Percentiles rank a stretch among this genome's conserved stretches.
These are phyloP conservation scores for Priocnemis perturbator DNA, from an alignment of 2,888 invertebrate species.

Conservation along the genomic window DNA sequence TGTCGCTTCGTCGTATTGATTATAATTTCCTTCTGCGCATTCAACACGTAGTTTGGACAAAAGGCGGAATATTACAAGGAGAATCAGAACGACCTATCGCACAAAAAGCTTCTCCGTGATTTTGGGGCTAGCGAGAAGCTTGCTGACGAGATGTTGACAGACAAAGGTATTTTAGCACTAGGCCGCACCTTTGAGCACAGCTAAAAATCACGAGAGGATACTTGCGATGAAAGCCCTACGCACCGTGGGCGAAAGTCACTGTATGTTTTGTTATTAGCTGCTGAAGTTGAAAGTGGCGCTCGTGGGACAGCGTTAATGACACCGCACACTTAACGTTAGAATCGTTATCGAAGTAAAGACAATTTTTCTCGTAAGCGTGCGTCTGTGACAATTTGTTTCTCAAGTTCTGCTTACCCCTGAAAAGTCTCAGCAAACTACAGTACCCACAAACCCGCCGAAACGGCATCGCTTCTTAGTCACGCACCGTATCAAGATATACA, in stretches of 20 bases:
- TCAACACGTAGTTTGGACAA: conserved; percentile 81
- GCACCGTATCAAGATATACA: too few species aligned
- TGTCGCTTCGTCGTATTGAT: too few species aligned
- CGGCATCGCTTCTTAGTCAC: too few species aligned
- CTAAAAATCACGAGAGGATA: background rate
- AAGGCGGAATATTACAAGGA: conserved; percentile 88
- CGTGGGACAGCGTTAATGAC: too few species aligned
- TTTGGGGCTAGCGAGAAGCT: conserved; percentile 83
- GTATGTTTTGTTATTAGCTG: background rate
- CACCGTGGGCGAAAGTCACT: conserved; percentile 24
- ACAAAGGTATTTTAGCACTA: conserved; percentile 81
- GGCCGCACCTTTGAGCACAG: conserved; percentile 31
- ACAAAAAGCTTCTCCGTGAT: conserved; percentile 81
- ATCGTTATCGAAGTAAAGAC: too few species aligned
- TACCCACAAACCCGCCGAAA: too few species aligned
- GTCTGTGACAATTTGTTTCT: too few species aligned
- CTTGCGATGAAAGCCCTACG: conserved; percentile 1
- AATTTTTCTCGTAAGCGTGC: too few species aligned
- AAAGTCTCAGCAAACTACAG: too few species aligned
- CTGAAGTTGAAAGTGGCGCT: too few species aligned
- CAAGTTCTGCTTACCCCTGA: too few species aligned
- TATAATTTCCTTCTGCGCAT: background rate
- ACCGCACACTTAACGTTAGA: too few species aligned
- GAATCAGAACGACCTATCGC: conserved; percentile 82
- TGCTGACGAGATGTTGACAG: conserved; percentile 83